Evolutionary conservation across 2,797 vertebrate species (phyloP), one percentile per base, ranked within the genome.

Genomic region (Acomys russatus): DNA sequence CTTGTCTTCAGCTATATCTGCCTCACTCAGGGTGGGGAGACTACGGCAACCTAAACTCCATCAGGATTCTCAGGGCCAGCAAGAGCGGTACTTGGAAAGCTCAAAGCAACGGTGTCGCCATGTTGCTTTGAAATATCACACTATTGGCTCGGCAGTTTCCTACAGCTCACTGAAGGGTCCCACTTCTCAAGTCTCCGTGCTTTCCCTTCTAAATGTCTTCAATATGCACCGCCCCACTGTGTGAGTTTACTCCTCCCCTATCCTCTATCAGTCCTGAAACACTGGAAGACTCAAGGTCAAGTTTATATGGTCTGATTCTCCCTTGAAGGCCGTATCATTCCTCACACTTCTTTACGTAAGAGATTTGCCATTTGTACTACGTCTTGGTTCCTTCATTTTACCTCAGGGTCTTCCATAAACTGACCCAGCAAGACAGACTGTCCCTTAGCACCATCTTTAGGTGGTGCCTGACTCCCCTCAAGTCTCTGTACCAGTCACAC

Each of bases 391-490:
- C 54, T 92, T 71, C 49, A 0, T 33, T 20, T n/a, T 35, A 77
- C 49, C 59, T 61, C 68, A 56, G 68, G 49, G 70, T 51, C 63
- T 56, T 80, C 82, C 8, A 74, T n/a, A 74, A 51, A 25, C 54
- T 61, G 56, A 28, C 5, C 54, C 22, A 0, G 51, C 15, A 0
- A 74, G 61, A 38, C 6, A 38, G 23, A 30, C 0, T 12, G n/a
- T 76, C 61, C 23, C 38, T 83, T 25, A 49, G 1, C 3, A 35
- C 8, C 51, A 17, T 61, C 33, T 35, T 20, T 4, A 33, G 51
- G 61, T 0, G 0, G 1, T 0, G 0, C 28, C 9, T 2, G 0
- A 9, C 59, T n/a, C 22, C 3, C 44, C 18, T 33, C 1, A 7
- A 20, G 25, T 56, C 73, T 84, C 44, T 11, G 89, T 61, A 10